Base-by-base conservation (phyloP, 2,888 invertebrate genomes). In the Agonopterix subpropinquella region DNA sequence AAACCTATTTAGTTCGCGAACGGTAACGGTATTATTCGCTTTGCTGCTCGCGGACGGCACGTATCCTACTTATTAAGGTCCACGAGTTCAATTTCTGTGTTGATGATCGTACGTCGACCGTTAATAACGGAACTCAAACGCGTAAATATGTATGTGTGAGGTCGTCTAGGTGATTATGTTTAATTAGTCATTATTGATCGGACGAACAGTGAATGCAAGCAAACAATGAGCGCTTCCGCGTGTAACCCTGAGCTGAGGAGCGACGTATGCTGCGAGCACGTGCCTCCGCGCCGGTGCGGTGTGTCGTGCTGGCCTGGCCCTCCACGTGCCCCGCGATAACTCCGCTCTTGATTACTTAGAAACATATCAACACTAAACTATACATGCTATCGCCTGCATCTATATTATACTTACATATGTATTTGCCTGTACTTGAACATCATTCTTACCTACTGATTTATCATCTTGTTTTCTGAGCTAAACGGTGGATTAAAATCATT, bases 1-100 rank as follows among this genome's bases (percentile, higher is more conserved):
- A 53, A 82, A 73, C 74, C 77, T 83, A 82, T 86, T 81, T 80
- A 77, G 80, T 80, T 76, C 77, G 74, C 77, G 62, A 73, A 70
- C 66, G 61, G 51, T 85, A 88, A 85, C 87, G 85, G 86, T 78
- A 69, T 60, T 71, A 75, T 68, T 76, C 74, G 74, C 67, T 71
- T 67, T 57, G 60, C 56, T 67, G 65, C 69, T 64, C 66, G 63
- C 61, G 65, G 65, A 51, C 63, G 70, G 71, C 75, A 71, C 71
- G 74, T 74, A 71, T n/a, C n/a, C n/a, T 70, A 67, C 71, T 78
- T 82, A 83, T 80, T 81, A 80, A 79, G 77, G 77, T 73, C 72
- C 77, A 62, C 63, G 64, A 70, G 64, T 67, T 71, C 66, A 67
- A 67, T 70, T 64, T 66, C 54, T 57, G 55, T 57, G 54, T 56